Conservation (phyloP, 2,888 invertebrate genomes). For the Eupithecia exiguata region DNA sequence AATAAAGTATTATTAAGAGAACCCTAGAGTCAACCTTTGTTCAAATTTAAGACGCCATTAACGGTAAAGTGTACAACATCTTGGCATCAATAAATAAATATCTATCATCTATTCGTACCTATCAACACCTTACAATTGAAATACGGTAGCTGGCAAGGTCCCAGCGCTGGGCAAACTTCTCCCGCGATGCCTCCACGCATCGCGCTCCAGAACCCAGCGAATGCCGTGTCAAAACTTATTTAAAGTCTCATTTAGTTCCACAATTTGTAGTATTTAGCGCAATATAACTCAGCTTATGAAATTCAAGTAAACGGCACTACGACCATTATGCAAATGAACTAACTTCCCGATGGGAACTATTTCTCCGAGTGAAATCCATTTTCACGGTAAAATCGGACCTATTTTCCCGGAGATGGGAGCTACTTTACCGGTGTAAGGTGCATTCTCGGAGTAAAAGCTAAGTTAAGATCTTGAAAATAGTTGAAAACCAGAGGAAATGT, state of each 20-base stretch:
- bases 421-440: not conserved
- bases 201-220: not conserved
- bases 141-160: not conserved
- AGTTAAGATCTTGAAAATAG: not conserved
- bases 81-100: too few species aligned
- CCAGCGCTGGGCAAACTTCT: not conserved
- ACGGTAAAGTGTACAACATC: too few species aligned
- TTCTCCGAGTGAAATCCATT: conserved; percentile 5
- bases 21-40: too few species aligned
- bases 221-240: not conserved
- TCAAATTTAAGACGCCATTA: too few species aligned
- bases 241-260: not conserved
- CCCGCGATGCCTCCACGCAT: not conserved
- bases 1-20: too few species aligned
- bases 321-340: conserved; percentile 49
- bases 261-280: conserved; percentile 20
- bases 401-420: not conserved
- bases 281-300: conserved; percentile 22
- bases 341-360: conserved; percentile 34
- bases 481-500: not conserved
- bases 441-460: not conserved
- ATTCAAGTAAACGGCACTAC: conserved; percentile 12
- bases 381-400: conserved; percentile 2
- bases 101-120: too few species aligned
- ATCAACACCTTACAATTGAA: not conserved